Evolutionary conservation across 2,797 vertebrate species (phyloP).

Genomic region (Mormyrus hasselquistii): DNA sequence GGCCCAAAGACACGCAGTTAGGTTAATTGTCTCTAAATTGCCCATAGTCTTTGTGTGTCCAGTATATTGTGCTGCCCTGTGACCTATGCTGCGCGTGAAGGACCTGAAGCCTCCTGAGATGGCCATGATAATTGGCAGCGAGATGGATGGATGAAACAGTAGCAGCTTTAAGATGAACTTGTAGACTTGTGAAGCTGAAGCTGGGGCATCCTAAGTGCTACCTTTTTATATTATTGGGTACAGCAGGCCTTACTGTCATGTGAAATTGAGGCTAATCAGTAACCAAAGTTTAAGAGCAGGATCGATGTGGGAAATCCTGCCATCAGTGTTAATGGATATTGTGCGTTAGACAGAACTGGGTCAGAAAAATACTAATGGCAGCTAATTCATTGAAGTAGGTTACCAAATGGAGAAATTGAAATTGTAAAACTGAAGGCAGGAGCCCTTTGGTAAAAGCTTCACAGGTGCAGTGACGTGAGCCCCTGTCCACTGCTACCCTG

Average conservation of each 20-base stretch:
- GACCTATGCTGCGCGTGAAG: neutral
- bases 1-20: neutral
- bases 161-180: neutral
- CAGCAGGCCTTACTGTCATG: neutral
- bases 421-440: conserved; percentile 72
- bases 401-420: conserved; percentile 77
- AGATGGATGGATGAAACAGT: neutral
- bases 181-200: neutral
- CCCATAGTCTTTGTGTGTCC: neutral
- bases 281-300: neutral
- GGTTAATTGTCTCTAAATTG: neutral
- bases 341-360: conserved; percentile 70
- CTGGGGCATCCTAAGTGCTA: neutral
- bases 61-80: neutral
- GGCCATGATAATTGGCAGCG: neutral
- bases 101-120: neutral
- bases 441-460: conserved; percentile 69
- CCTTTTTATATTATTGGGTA: neutral
- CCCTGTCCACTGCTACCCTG: conserved; percentile 41
- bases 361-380: conserved; percentile 75
- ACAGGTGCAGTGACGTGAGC: conserved; percentile 74
- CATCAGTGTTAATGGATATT: conserved; percentile 65
- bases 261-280: neutral
- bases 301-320: neutral
- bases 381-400: conserved; percentile 77